A percentile compares a stretch with the other conserved stretches of the same genome.
phyloP scores from a whole-genome alignment of 2,888 invertebrate genomes.

The Cephus rjabovi region DNA sequence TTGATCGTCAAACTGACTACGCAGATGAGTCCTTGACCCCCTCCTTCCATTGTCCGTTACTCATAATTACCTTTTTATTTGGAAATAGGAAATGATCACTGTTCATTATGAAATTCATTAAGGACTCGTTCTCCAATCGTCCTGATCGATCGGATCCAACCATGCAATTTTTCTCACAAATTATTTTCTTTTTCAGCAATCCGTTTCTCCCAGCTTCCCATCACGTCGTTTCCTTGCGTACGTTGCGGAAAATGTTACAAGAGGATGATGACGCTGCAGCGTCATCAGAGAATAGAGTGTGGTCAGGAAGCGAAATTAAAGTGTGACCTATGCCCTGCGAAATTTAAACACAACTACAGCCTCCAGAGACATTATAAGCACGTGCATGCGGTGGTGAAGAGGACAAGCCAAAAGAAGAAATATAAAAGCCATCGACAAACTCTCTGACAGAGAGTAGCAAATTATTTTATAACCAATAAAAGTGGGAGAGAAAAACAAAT shows the following conservation, averaged over 20 bases:
- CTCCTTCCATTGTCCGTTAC: background rate
- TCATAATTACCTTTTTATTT: background rate
- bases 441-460: background rate
- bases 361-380: conserved; percentile 49
- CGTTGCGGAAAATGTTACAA: conserved; percentile 55
- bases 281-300: conserved; percentile 68
- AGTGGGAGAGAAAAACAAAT: background rate
- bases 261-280: conserved; percentile 60
- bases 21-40: background rate
- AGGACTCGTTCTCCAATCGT: background rate
- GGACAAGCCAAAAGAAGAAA: background rate
- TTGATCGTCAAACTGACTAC: background rate
- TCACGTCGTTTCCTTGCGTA: conserved; percentile 51
- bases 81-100: conserved; percentile 12
- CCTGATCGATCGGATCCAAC: background rate
- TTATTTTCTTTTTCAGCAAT: conserved; percentile 50
- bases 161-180: background rate
- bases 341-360: conserved; percentile 62
- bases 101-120: background rate
- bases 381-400: conserved; percentile 15
- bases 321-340: conserved; percentile 63
- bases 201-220: conserved; percentile 33
- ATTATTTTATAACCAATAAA: background rate
- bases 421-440: background rate
- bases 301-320: conserved; percentile 68